Evolutionary conservation across 2,113 vertebrate genomes (phyloP).

Genomic region (Istiophorus platypterus): DNA sequence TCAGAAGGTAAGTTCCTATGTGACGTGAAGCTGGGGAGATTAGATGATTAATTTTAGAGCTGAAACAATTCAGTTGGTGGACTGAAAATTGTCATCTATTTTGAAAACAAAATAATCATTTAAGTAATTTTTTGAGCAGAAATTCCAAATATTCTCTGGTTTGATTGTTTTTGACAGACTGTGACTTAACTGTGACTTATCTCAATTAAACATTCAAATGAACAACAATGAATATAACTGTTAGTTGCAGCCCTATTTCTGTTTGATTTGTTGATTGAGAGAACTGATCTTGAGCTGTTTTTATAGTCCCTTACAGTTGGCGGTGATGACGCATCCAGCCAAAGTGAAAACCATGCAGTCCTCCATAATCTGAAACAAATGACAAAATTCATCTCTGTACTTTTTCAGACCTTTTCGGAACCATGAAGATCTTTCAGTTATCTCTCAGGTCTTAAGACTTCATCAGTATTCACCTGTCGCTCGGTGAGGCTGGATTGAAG

Average conservation of each 20-base stretch:
- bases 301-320: constrained; percentile 89
- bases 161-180: too few relatives aligned
- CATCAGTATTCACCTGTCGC: constrained; percentile 87
- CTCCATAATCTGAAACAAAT: constrained; percentile 89
- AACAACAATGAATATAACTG: too few relatives aligned
- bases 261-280: neutral
- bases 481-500: constrained; percentile 91
- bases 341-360: constrained; percentile 97
- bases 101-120: too few relatives aligned
- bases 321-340: constrained; percentile 92
- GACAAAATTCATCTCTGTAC: neutral
- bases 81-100: too few relatives aligned
- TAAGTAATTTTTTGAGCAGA: too few relatives aligned
- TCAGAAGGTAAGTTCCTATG: too few relatives aligned
- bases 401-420: neutral
- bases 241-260: neutral
- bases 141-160: too few relatives aligned
- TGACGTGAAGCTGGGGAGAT: too few relatives aligned
- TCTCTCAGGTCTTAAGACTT: neutral
- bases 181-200: too few relatives aligned
- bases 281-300: neutral
- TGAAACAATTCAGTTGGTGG: too few relatives aligned
- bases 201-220: too few relatives aligned
- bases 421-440: neutral
- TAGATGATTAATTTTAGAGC: too few relatives aligned